Evolutionary conservation across 2,797 vertebrate genomes (phyloP), one percentile per base, ranked within the genome.

Genomic region (Sparidentex hasta): DNA sequence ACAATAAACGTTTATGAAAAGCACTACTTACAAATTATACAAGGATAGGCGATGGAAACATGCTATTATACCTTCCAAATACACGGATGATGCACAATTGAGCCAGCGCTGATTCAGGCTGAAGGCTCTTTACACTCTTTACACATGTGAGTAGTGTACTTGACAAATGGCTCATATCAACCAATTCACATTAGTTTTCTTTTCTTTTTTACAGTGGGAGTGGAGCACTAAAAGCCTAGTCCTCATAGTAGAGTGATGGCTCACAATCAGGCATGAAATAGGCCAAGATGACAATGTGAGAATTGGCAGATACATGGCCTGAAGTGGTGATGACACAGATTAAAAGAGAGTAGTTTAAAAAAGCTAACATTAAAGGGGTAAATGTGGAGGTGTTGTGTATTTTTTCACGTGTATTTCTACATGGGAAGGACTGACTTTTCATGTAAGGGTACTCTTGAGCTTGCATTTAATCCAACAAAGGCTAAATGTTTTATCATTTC

Each of bases 201-300:
- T 46, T n/a, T 51, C 64, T 68, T 25, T n/a, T 20, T 4, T n/a
- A 29, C 4, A 44, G 17, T n/a, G 38, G 17, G 55, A 68, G 27
- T 21, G 44, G 48, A 46, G 25, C 33, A 58, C 27, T 65, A 54
- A 58, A 33, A 50, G 11, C 18, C 18, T 69, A 6, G 7, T 65
- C 44, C 62, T 79, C 16, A 58, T 44, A 20, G 21, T 74, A 46
- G 44, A 74, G 44, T 83, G 71, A 83, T 86, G 78, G 79, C 66
- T 82, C 62, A 70, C 82, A 85, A 71, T 82, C 71, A 83, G 66
- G 59, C 70, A 79, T 59, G 27, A 81, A 78, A 86, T 33, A 41
- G 73, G 41, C 59, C 18, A 57, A 29, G 85, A 87, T 64, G 38
- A 47, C 54, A 72, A 84, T 38, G 84, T 86, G 89, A 83, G 78